Evolutionary conservation across 2,797 vertebrate species (phyloP).

Genomic region (Vultur gryphus): DNA sequence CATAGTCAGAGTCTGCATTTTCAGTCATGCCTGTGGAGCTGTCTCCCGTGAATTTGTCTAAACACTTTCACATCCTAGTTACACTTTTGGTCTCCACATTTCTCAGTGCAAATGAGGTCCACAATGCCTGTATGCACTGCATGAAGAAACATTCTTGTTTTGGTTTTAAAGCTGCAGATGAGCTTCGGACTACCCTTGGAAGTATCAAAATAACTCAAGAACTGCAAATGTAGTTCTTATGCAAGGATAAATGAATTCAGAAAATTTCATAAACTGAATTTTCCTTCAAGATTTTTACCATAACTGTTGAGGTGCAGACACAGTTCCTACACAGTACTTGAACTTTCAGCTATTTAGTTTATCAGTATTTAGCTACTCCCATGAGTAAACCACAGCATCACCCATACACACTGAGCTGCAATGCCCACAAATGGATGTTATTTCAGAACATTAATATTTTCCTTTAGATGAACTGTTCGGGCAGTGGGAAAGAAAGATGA

Average conservation of each 20-base stretch:
- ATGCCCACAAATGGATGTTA: not conserved
- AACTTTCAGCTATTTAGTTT: not conserved
- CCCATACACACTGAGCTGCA: not conserved
- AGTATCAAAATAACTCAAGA: not conserved
- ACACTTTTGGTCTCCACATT: not conserved
- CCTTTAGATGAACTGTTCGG: not conserved
- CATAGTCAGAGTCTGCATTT: not conserved
- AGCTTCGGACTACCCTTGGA: not conserved
- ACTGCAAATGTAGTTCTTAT: not conserved
- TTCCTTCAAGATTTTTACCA: not conserved
- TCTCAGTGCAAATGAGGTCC: not conserved
- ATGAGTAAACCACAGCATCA: not conserved
- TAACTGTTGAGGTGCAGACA: not conserved
- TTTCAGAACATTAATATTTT: not conserved
- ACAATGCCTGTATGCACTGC: accelerated
- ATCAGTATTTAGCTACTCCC: not conserved
- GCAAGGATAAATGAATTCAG: not conserved
- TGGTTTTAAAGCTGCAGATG: not conserved
- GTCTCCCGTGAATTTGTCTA: not conserved
- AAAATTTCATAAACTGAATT: not conserved
- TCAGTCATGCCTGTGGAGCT: accelerated
- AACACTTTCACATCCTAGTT: not conserved
- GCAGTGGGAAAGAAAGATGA: not conserved
- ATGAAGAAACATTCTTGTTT: not conserved
- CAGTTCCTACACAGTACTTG: not conserved